phyloP scores from a whole-genome alignment of 2,888 invertebrate species.

The Oligia fasciuncula region DNA sequence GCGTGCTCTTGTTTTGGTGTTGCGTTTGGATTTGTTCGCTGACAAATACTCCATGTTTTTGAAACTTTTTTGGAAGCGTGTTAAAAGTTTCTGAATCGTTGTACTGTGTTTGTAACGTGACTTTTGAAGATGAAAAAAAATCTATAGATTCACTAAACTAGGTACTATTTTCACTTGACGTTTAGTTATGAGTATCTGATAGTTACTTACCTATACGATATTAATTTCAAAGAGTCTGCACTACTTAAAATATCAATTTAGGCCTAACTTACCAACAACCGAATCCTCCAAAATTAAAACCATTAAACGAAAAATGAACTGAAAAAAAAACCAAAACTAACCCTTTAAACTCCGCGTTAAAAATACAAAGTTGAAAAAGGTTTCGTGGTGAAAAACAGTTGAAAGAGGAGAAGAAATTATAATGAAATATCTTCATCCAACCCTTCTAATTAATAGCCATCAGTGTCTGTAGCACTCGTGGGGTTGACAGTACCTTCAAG shows the following conservation, averaged over 20 bases:
- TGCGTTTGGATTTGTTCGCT: constrained; percentile 39
- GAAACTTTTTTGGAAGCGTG: neutral
- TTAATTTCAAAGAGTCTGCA: neutral
- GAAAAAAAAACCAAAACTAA: constrained; percentile 25
- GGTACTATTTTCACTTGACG: neutral
- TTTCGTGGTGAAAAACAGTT: constrained; percentile 66
- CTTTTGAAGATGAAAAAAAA: neutral
- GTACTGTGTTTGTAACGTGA: too few relatives aligned
- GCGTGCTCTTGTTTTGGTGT: constrained; percentile 70
- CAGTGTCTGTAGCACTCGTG: constrained; percentile 88
- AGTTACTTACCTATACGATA: neutral
- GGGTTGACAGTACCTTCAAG: constrained; percentile 88
- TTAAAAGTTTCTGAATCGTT: neutral
- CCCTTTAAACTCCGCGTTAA: constrained; percentile 41
- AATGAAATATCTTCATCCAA: constrained; percentile 89
- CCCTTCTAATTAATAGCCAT: constrained; percentile 90
- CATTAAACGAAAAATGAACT: neutral
- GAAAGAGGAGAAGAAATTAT: constrained; percentile 79
- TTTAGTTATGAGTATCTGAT: neutral
- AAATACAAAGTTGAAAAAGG: constrained; percentile 64
- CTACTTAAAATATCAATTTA: neutral
- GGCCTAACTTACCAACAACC: neutral
- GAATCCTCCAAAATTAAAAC: neutral
- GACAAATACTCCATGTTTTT: constrained; percentile 22
- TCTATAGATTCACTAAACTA: neutral